Percentiles rank a stretch among this genome's conserved stretches.
These are phyloP conservation scores for Erpobdella octoculata DNA, from an alignment of 2,888 invertebrate genomes.

Conservation along the genomic window DNA sequence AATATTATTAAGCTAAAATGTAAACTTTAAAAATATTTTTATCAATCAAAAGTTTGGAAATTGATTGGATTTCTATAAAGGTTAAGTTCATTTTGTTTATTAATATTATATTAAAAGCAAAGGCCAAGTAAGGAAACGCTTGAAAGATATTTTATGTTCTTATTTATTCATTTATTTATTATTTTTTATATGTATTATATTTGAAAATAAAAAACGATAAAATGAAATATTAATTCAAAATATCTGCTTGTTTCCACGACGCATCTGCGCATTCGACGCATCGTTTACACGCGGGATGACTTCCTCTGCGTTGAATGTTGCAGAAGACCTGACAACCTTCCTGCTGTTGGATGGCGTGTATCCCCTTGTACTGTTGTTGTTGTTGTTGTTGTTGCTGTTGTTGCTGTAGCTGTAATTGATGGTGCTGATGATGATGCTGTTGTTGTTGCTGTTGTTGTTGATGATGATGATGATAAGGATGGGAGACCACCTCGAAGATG, in stretches of 20 bases:
- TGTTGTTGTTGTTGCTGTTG: not conserved
- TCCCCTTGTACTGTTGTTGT: not conserved
- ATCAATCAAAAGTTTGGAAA: too few species aligned
- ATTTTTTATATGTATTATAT: too few species aligned
- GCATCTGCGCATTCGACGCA: not conserved
- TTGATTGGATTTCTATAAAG: too few species aligned
- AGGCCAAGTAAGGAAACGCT: too few species aligned
- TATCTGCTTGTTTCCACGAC: not conserved
- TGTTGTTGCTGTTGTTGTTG: not conserved
- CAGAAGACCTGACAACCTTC: not conserved
- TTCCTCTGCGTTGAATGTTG: not conserved
- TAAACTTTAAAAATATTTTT: too few species aligned
- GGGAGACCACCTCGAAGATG: not conserved
- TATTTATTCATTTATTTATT: too few species aligned
- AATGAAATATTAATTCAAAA: not conserved
- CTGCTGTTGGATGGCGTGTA: not conserved
- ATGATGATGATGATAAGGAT: conserved; percentile 4
- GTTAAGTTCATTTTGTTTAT: too few species aligned
- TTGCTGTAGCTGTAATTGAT: not conserved
- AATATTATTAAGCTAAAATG: too few species aligned
- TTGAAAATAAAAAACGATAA: too few species aligned
- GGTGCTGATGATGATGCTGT: conserved; percentile 1
- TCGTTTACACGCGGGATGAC: not conserved
- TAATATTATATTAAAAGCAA: too few species aligned
- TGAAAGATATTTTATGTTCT: too few species aligned